Conservation (phyloP, 1,140 invertebrate genomes). For the Whitmania pigra region DNA sequence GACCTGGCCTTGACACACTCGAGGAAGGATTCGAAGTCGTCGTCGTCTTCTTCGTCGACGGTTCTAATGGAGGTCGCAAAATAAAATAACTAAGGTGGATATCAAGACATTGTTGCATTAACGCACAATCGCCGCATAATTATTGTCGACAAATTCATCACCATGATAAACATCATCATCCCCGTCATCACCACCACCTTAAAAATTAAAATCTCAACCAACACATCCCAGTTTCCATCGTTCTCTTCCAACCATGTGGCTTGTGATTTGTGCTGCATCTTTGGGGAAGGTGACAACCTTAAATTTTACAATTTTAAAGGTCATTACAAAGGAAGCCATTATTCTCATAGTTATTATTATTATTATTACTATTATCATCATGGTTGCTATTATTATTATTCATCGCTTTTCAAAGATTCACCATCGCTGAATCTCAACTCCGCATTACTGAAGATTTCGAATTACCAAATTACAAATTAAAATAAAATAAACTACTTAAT, state of each 20-base stretch:
- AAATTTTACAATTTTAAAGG: too few relatives aligned
- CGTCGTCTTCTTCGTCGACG: slow-evolving; percentile 32
- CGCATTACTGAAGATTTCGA: too few relatives aligned
- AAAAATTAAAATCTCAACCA: slow-evolving; percentile 18
- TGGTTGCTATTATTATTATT: too few relatives aligned
- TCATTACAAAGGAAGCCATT: too few relatives aligned
- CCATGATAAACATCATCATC: background rate
- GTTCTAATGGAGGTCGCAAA: background rate
- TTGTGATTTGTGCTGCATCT: slow-evolving; percentile 22
- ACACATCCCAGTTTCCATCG: slow-evolving; percentile 41
- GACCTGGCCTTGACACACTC: slow-evolving; percentile 40
- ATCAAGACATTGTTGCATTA: background rate
- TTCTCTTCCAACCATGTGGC: slow-evolving; percentile 28
- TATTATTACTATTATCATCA: too few relatives aligned
- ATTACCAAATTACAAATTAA: too few relatives aligned
- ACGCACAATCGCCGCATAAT: background rate
- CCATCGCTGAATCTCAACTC: too few relatives aligned
- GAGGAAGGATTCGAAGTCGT: slow-evolving; percentile 42
- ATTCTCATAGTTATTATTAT: too few relatives aligned
- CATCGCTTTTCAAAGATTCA: too few relatives aligned
- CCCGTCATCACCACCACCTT: background rate
- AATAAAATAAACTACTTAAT: too few relatives aligned
- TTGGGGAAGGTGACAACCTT: too few relatives aligned
- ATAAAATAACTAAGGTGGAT: too few relatives aligned
- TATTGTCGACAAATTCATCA: background rate